Base-by-base conservation (phyloP, 2,888 invertebrate genomes). In the Bibio marci region DNA sequence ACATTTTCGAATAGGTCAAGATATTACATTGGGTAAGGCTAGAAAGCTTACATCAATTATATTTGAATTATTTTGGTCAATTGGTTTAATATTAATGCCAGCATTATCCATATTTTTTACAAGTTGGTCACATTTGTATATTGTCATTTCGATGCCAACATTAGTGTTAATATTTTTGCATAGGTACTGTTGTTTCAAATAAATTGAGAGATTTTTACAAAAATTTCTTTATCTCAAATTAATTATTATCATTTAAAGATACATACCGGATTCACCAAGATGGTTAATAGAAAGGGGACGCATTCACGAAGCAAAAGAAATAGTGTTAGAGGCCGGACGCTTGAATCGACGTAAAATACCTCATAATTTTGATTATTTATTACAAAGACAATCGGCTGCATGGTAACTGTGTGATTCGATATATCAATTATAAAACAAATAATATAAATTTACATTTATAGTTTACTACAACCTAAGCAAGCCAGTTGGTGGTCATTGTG, bases 61-160 rank as follows among this genome's bases (percentile, higher is more conserved):
- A 10, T 65, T 63, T 45, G 65, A 65, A 44, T 58, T 59, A 39
- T 63, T 65, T 47, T 65, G 65, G 65, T 64, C 64, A 12, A 52
- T 65, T 45, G 65, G 64, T 14, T 63, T 65, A 14, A 62, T 65
- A 47, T 46, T 63, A 47, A 47, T 65, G 43, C 63, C 64, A 5
- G 58, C 56, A 3, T 52, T 65, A 4, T 60, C 62, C n/a, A 59
- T 61, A 43, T 56, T 61, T 42, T 60, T 59, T 46, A 51, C 53
- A 17, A 63, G 59, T 43, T 65, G 65, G 65, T 53, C 57, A 1
- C 54, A 62, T 45, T 54, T 65, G 12, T 65, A 65, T 44, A 57
- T 64, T 53, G 59, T 60, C 26, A 64, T 65, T 42, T 64, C 63
- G 6, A 55, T 58, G 47, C 65, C 65, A 11, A 62, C 63, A 34